Percentiles rank a stretch among this genome's conserved stretches.
phyloP scores from a whole-genome alignment of 2,113 vertebrate genomes.

The Podiceps cristatus region DNA sequence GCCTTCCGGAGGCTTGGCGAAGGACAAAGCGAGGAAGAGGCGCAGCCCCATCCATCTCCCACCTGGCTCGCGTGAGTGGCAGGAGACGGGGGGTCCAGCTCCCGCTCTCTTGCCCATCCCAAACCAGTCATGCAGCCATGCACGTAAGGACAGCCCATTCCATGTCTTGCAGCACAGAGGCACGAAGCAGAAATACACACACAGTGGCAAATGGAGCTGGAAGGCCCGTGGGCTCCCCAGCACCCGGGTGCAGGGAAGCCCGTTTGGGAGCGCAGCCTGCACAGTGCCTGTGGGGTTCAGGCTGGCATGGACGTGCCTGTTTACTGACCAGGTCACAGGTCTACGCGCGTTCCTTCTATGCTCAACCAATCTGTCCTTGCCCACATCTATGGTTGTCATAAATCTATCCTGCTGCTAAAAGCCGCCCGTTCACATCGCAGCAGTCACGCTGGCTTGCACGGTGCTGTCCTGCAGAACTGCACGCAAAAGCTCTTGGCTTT shows the following conservation, averaged over 20 bases:
- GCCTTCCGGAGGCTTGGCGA: not conserved
- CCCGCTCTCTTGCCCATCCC: not conserved
- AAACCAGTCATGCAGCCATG: not conserved
- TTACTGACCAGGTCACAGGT: conserved; percentile 22
- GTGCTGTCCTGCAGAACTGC: not conserved
- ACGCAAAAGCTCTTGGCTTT: not conserved
- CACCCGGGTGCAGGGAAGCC: not conserved
- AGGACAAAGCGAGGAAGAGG: not conserved
- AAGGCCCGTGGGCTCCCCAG: not conserved
- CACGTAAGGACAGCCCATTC: fast-evolving
- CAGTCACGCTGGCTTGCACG: not conserved
- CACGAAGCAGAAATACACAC: not conserved
- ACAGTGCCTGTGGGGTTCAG: fast-evolving
- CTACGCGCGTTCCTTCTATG: not conserved
- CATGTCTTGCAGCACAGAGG: not conserved
- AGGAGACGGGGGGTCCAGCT: not conserved
- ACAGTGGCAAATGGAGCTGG: fast-evolving
- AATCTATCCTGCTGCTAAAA: not conserved
- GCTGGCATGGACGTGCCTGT: not conserved
- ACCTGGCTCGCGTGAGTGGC: fast-evolving
- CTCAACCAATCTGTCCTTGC: conserved; percentile 11
- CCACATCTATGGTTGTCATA: not conserved
- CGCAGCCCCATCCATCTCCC: not conserved
- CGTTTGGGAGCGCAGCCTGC: not conserved
- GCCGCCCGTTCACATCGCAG: not conserved